Conservation (phyloP, 2,113 vertebrate genomes). For the Proterorhinus semilunaris region DNA sequence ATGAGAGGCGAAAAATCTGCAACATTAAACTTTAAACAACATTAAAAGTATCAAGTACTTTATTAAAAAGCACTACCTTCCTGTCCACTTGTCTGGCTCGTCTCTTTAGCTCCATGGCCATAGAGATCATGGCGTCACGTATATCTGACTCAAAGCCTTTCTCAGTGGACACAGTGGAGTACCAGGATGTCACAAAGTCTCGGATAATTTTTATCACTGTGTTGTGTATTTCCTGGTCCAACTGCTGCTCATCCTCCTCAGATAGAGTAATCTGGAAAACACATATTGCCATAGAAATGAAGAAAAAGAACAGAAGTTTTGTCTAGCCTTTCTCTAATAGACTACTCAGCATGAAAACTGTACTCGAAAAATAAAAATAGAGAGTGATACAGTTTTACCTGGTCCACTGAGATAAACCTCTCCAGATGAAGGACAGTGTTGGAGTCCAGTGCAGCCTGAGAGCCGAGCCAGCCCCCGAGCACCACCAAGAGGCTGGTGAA, state of each 20-base stretch:
- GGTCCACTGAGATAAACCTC: constrained; percentile 77
- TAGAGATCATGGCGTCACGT: constrained; percentile 81
- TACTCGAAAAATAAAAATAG: no score
- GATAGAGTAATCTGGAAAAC: constrained; percentile 46
- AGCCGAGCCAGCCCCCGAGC: constrained; percentile 86
- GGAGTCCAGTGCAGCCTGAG: constrained; percentile 62
- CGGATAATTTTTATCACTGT: constrained; percentile 85
- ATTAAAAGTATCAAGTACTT: no score
- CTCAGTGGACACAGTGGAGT: constrained; percentile 81
- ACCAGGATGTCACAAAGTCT: constrained; percentile 94
- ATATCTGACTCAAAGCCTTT: constrained; percentile 83
- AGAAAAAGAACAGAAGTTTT: background rate
- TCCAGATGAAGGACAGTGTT: constrained; percentile 83
- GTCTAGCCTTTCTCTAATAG: no score
- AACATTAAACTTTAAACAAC: no score
- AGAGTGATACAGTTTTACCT: constrained; percentile 16
- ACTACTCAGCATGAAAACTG: no score
- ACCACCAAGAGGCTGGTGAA: constrained; percentile 81
- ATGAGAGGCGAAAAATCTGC: no score
- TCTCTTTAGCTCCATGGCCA: constrained; percentile 81
- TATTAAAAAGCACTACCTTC: constrained; percentile 46
- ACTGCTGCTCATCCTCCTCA: constrained; percentile 52
- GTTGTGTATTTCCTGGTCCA: constrained; percentile 81
- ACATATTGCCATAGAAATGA: background rate
- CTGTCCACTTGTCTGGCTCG: constrained; percentile 75